Evolutionary conservation across 2,113 vertebrate genomes (phyloP).

Genomic region (Myrmecophaga tridactyla): DNA sequence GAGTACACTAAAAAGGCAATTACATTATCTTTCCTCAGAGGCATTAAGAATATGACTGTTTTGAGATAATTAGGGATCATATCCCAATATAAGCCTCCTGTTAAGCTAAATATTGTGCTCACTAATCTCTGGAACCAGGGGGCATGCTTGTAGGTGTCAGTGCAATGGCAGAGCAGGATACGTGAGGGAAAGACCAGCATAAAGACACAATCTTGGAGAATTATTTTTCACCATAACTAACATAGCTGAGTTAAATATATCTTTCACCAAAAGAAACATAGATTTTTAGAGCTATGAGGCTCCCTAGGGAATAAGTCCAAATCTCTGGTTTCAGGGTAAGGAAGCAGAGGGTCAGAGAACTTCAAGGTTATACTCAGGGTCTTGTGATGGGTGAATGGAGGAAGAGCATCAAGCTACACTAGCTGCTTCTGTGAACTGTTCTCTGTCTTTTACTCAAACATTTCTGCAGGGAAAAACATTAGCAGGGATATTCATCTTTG

Average conservation of each 20-base stretch:
- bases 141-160: not conserved
- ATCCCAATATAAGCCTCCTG: not conserved
- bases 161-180: not conserved
- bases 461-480: not conserved
- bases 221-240: not conserved
- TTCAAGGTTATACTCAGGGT: no score
- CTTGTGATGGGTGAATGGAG: not conserved
- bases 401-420: not conserved
- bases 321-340: not conserved
- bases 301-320: not conserved
- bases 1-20: not conserved
- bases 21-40: constrained; percentile 8
- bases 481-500: not conserved
- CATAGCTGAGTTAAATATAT: no score
- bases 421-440: not conserved
- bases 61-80: not conserved
- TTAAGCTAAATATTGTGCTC: not conserved
- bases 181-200: not conserved
- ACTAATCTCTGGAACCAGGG: not conserved
- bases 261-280: not conserved
- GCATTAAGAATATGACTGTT: not conserved
- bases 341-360: not conserved
- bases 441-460: not conserved
- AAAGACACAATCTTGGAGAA: not conserved
- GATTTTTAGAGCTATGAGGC: not conserved